Conservation (phyloP, 2,797 vertebrate species). For the Gymnothorax javanicus region DNA sequence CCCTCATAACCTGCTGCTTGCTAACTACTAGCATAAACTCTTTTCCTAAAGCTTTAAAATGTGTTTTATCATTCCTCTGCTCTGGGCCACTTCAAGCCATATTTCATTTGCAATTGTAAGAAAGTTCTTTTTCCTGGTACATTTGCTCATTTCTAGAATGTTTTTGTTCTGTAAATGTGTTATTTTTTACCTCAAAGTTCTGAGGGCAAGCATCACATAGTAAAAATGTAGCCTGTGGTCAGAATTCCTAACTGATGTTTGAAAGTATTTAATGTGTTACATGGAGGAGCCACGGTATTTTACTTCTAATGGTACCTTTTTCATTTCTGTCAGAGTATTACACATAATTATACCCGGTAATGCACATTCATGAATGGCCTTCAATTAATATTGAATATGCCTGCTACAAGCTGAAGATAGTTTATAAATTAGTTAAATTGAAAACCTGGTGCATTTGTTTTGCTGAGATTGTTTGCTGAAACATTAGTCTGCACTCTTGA, state of each 20-base stretch:
- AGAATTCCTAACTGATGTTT: slow-evolving; percentile 47
- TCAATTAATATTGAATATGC: not conserved
- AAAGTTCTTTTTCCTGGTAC: slow-evolving; percentile 54
- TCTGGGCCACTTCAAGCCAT: slow-evolving; percentile 77
- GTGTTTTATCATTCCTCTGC: slow-evolving; percentile 71
- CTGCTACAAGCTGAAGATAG: slow-evolving; percentile 9
- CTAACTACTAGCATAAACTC: slow-evolving; percentile 85
- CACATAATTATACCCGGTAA: slow-evolving; percentile 25
- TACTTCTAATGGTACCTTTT: slow-evolving; percentile 18
- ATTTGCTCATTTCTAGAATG: slow-evolving; percentile 54
- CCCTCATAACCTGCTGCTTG: slow-evolving; percentile 89
- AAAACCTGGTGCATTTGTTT: slow-evolving; percentile 7
- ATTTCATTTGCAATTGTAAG: slow-evolving; percentile 75
- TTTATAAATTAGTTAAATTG: not conserved
- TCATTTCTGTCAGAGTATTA: slow-evolving; percentile 1
- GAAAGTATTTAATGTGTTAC: slow-evolving; percentile 30
- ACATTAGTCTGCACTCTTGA: not conserved
- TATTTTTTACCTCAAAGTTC: slow-evolving; percentile 73
- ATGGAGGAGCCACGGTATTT: slow-evolving; percentile 44
- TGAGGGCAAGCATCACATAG: slow-evolving; percentile 61
- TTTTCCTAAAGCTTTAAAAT: slow-evolving; percentile 62
- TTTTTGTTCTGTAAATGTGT: slow-evolving; percentile 71
- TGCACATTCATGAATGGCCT: not conserved
- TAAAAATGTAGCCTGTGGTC: slow-evolving; percentile 59
- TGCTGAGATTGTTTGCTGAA: slow-evolving; percentile 28